phyloP scores from a whole-genome alignment of 2,888 invertebrate genomes.

The Byasa hedistus region DNA sequence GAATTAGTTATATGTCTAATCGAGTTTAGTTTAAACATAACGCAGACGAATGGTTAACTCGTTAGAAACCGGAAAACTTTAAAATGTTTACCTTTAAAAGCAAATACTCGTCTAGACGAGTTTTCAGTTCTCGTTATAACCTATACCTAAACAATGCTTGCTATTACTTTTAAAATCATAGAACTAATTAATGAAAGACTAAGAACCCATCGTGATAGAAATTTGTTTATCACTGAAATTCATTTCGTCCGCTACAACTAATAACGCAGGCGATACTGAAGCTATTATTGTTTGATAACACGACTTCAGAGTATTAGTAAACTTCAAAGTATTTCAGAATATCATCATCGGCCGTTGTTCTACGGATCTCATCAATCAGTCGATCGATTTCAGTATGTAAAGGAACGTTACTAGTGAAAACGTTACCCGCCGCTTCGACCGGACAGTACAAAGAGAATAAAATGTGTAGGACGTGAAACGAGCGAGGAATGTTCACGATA shows the following conservation, averaged over 20 bases:
- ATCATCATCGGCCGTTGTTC: too few relatives aligned
- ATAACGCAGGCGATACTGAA: neutral
- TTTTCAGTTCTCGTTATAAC: constrained; percentile 18
- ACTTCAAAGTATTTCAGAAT: constrained; percentile 5
- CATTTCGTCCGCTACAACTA: neutral
- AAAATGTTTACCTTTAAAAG: constrained; percentile 21
- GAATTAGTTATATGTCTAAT: neutral
- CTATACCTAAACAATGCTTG: neutral
- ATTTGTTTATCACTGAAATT: neutral
- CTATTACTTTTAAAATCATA: neutral
- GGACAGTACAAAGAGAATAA: constrained; percentile 46
- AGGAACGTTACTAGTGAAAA: constrained; percentile 37
- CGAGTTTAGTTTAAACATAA: neutral
- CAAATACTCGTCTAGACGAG: constrained; percentile 10
- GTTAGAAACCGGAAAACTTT: constrained; percentile 25
- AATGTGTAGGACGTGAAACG: constrained; percentile 45
- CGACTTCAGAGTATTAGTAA: neutral
- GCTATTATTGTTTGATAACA: neutral
- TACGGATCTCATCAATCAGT: too few relatives aligned
- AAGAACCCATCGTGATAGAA: too few relatives aligned
- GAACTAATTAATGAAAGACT: neutral
- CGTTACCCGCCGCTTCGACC: constrained; percentile 40
- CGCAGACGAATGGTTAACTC: constrained; percentile 12
- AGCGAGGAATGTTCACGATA: constrained; percentile 53
- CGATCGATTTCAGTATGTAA: constrained; percentile 6